Conservation (phyloP, 2,113 vertebrate species). For the Murina feae region DNA sequence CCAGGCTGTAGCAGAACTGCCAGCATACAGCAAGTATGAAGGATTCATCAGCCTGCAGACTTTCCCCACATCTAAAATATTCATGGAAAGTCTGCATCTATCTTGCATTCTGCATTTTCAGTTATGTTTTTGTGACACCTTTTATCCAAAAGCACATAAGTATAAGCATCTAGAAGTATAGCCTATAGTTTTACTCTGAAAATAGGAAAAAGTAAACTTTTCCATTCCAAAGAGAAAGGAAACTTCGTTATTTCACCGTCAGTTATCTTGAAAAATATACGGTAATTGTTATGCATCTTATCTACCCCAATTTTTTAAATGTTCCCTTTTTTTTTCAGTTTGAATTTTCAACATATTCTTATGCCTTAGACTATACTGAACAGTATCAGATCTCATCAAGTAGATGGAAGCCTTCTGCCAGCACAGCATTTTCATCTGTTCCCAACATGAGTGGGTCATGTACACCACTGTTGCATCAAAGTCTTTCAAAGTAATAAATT, state of each 20-base stretch:
- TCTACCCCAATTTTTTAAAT: neutral
- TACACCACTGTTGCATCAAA: conserved; percentile 34
- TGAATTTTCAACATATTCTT: neutral
- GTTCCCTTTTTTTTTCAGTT: neutral
- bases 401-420: conserved; percentile 48
- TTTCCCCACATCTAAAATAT: neutral
- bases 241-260: neutral
- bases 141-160: neutral
- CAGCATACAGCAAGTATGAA: neutral
- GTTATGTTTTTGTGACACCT: neutral
- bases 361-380: conserved; percentile 13
- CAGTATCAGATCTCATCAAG: conserved; percentile 50
- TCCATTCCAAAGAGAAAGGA: neutral
- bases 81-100: neutral
- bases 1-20: too few species aligned
- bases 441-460: conserved; percentile 23
- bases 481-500: conserved; percentile 62
- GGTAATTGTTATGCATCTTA: neutral
- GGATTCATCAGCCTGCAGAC: neutral
- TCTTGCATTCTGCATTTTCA: neutral
- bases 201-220: neutral
- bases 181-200: neutral
- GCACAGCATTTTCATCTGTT: conserved; percentile 41
- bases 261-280: neutral
- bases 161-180: neutral